Base-by-base conservation (phyloP, 2,113 vertebrate species). In the Tursiops truncatus region DNA sequence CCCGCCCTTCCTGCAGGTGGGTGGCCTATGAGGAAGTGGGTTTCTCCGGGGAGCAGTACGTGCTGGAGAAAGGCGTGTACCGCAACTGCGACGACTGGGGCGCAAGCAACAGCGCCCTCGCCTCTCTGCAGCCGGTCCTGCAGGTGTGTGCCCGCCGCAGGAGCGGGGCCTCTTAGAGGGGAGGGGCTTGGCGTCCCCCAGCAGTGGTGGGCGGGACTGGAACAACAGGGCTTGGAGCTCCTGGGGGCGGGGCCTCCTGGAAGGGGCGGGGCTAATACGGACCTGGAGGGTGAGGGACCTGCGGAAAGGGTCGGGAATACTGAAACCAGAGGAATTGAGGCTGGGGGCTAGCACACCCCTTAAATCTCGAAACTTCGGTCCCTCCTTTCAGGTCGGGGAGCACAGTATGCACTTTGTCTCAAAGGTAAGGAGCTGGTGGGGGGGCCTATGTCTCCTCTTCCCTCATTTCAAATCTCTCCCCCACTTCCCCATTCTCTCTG, bases 11-110 rank as follows among this genome's bases (percentile, higher is more conserved):
- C 73, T 13, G 44, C 96, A 99, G 99, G 18, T 99, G 99, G 99
- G 98, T 99, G 26, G 99, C 98, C 77, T 99, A 99, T 26, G 99
- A 99, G 63, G 99, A 99, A 36, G 99, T 99, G 98, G 99, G 99
- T 98, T 99, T 99, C 98, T 99, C 99, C 0, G 99, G 99, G 0
- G 98, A 99, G 97, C 99, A 99, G 98, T 99, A 99, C 93, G 83
- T 99, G 79, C 98, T 99, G 96, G 99, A 99, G 99, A 99, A 99
- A 98, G 99, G 99, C 0, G 99, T 99, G 96, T 99, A 99, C 95
- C 99, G 98, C 63, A 99, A 68, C 98, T 99, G 98, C 21, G 99
- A 99, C 0, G 99, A 99, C 98, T 99, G 99, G 99, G 99, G 99
- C 0, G 98, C 99, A 0, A 71, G 63, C 1, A 99, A 99, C 92